A percentile compares a stretch with the other conserved stretches of the same genome.
phyloP scores from a whole-genome alignment of 2,113 vertebrate genomes.

The Cottus gobio region DNA sequence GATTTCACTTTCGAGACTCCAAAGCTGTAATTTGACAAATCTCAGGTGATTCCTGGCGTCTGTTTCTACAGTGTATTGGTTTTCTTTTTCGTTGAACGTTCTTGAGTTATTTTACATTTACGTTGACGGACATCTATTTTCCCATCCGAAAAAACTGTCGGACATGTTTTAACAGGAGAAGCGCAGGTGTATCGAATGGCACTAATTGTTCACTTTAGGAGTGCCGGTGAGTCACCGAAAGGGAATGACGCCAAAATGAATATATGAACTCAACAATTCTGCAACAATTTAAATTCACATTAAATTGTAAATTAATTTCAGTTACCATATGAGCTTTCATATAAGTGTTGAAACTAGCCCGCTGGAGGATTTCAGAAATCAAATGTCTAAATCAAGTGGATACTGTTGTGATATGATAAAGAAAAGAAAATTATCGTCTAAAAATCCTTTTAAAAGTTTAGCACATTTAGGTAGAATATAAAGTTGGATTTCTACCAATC shows the following conservation, averaged over 20 bases:
- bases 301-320: neutral
- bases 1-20: neutral
- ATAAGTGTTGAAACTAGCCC: neutral
- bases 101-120: neutral
- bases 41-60: slow-evolving; percentile 12
- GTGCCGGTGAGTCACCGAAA: neutral
- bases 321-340: neutral
- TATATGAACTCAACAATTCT: neutral
- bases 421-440: neutral
- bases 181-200: neutral
- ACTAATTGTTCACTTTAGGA: neutral
- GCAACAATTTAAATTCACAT: neutral
- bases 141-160: neutral
- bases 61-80: neutral
- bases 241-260: neutral
- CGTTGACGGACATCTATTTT: neutral
- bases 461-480: neutral
- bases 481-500: neutral
- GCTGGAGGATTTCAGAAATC: neutral
- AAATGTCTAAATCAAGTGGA: neutral
- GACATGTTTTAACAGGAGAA: neutral
- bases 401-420: neutral
- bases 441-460: neutral
- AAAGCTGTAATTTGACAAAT: neutral
- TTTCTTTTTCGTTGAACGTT: neutral